Evolutionary conservation across 2,888 invertebrate genomes (phyloP).

Genomic region (Latrodectus elegans): DNA sequence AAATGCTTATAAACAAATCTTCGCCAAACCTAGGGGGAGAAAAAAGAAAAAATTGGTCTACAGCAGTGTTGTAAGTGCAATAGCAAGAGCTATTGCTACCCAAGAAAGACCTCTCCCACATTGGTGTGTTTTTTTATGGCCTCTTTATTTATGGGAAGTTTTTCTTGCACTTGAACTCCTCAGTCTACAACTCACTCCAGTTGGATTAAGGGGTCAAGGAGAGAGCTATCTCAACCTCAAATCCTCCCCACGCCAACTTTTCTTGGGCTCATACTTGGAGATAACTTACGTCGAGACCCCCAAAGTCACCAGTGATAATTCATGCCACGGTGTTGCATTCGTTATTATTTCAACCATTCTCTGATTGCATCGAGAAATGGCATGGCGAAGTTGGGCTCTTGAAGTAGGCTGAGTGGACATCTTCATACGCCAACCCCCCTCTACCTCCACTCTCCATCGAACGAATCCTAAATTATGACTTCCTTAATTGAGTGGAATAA

Average conservation of each 20-base stretch:
- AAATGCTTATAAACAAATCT: no score
- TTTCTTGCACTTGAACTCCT: conserved; percentile 51
- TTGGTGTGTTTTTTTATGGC: conserved; percentile 16
- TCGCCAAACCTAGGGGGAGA: neutral
- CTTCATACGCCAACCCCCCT: no score
- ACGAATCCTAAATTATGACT: no score
- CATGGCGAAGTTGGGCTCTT: no score
- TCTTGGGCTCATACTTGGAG: neutral
- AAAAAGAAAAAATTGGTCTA: neutral
- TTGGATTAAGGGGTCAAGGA: conserved; percentile 59
- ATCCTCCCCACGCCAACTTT: conserved; percentile 13
- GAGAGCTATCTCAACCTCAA: neutral
- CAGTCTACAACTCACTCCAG: conserved; percentile 43
- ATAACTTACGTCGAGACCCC: neutral
- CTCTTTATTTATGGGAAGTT: conserved; percentile 58
- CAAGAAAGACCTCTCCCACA: conserved; percentile 8
- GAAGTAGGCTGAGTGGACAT: no score
- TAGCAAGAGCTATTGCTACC: neutral
- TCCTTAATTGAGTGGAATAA: no score
- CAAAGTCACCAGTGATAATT: conserved; percentile 3
- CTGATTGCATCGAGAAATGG: no score
- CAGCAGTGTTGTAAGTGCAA: neutral
- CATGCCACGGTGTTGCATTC: neutral
- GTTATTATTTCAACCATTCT: neutral
- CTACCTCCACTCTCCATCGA: no score